Evolutionary conservation across 2,113 vertebrate species (phyloP).

Genomic region (Pantherophis guttatus): DNA sequence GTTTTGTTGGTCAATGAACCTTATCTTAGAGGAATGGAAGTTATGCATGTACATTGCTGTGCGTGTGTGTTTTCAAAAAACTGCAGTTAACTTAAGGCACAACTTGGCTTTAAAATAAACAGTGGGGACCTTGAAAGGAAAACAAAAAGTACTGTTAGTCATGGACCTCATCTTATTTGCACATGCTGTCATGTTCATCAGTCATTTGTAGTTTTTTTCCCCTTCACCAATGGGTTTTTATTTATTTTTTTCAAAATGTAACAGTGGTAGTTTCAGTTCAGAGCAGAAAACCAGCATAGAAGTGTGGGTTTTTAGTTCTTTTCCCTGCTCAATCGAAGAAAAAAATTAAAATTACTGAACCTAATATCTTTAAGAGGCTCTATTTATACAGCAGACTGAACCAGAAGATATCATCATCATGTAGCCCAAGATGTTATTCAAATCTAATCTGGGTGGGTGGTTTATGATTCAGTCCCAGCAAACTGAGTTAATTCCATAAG

Average conservation of each 20-base stretch:
- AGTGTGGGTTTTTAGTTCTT: neutral
- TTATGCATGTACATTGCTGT: conserved; percentile 24
- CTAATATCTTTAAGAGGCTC: neutral
- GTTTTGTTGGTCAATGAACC: conserved; percentile 44
- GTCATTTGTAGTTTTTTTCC: neutral
- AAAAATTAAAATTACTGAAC: neutral
- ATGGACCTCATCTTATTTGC: fast-evolving
- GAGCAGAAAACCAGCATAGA: neutral
- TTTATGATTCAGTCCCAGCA: neutral
- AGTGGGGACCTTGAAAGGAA: conserved; percentile 7
- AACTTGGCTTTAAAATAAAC: conserved; percentile 34
- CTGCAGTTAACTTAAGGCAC: neutral
- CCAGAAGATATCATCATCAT: neutral
- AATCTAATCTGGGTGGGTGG: neutral
- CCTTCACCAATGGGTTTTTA: neutral
- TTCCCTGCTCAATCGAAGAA: neutral
- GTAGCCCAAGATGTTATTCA: neutral
- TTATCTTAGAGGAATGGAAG: neutral
- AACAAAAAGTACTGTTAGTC: neutral
- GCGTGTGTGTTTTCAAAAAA: neutral
- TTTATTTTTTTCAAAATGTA: neutral
- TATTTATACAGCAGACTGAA: neutral
- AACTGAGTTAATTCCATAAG: neutral
- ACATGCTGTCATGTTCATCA: neutral
- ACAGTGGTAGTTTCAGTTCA: neutral